Percentiles rank a stretch among this genome's conserved stretches.
Evolutionary conservation across 2,888 invertebrate species (phyloP).

Genomic region (Apodemia zela): DNA sequence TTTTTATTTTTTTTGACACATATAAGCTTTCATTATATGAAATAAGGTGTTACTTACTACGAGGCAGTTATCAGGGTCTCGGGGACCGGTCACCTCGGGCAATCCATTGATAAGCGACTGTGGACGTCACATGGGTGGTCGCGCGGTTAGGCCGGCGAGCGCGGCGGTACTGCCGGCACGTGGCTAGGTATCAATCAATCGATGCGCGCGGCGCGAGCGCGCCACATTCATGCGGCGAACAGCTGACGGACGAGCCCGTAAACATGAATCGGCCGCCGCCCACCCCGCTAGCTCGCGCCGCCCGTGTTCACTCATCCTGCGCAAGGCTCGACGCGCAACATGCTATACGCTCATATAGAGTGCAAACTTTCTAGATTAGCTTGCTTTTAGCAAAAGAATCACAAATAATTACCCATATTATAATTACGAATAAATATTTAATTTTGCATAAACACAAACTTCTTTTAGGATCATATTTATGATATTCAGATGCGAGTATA

Average conservation of each 20-base stretch:
- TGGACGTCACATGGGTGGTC: conserved; percentile 41
- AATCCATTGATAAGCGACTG: conserved; percentile 64
- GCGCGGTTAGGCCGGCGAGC: conserved; percentile 61
- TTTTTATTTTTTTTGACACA: not conserved
- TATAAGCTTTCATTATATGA: conserved; percentile 36
- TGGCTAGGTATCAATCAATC: conserved; percentile 69
- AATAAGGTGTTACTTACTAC: conserved; percentile 44
- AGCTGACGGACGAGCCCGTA: conserved; percentile 75
- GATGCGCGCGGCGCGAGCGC: conserved; percentile 68
- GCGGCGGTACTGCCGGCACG: conserved; percentile 53
- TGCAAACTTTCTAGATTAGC: not conserved
- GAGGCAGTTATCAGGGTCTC: conserved; percentile 33
- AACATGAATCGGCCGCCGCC: conserved; percentile 69
- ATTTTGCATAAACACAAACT: no score
- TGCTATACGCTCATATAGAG: not conserved
- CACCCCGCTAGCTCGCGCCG: conserved; percentile 35
- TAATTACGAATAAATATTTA: no score
- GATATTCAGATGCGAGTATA: no score
- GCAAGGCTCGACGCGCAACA: conserved; percentile 27
- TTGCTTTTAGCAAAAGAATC: not conserved
- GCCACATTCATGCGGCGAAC: conserved; percentile 73
- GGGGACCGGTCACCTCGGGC: conserved; percentile 62
- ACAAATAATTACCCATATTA: not conserved
- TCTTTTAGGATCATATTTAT: no score
- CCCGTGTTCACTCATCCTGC: conserved; percentile 36